Percentiles rank a stretch among this genome's conserved stretches.
phyloP scores from a whole-genome alignment of 2,888 invertebrate genomes.

The Anagyrus pseudococci region DNA sequence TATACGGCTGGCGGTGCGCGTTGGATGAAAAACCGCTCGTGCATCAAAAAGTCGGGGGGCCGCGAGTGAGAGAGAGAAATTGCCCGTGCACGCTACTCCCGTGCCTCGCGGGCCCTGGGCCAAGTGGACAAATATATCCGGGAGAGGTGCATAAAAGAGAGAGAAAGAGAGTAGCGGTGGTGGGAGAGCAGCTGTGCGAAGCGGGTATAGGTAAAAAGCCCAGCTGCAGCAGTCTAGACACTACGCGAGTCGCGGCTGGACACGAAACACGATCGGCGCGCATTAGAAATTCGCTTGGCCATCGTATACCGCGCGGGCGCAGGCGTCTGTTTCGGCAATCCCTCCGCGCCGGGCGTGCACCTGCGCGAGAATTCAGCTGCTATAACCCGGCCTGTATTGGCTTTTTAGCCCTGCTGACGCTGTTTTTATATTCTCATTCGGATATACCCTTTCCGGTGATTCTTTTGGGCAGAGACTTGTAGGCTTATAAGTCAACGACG shows the following conservation, averaged over 20 bases:
- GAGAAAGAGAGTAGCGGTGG: conserved; percentile 21
- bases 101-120: too few relatives aligned
- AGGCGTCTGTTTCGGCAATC: conserved; percentile 30
- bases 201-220: conserved; percentile 37
- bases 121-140: too few relatives aligned
- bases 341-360: neutral
- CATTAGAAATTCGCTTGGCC: conserved; percentile 41
- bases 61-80: too few relatives aligned
- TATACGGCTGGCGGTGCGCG: too few relatives aligned
- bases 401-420: too few relatives aligned
- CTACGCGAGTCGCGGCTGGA: conserved; percentile 4
- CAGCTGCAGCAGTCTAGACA: conserved; percentile 39
- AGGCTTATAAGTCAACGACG: too few relatives aligned
- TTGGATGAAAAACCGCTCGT: conserved; percentile 8
- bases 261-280: conserved; percentile 36
- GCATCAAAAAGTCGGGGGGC: conserved; percentile 15
- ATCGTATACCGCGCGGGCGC: too few relatives aligned
- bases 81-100: too few relatives aligned
- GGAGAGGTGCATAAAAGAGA: too few relatives aligned
- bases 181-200: conserved; percentile 41
- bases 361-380: neutral
- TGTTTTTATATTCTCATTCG: too few relatives aligned
- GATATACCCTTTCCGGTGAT: too few relatives aligned
- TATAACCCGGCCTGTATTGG: neutral
- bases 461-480: too few relatives aligned